These are phyloP conservation scores for Biston stratarius DNA, from an alignment of 2,888 invertebrate species.

Conservation along the genomic window DNA sequence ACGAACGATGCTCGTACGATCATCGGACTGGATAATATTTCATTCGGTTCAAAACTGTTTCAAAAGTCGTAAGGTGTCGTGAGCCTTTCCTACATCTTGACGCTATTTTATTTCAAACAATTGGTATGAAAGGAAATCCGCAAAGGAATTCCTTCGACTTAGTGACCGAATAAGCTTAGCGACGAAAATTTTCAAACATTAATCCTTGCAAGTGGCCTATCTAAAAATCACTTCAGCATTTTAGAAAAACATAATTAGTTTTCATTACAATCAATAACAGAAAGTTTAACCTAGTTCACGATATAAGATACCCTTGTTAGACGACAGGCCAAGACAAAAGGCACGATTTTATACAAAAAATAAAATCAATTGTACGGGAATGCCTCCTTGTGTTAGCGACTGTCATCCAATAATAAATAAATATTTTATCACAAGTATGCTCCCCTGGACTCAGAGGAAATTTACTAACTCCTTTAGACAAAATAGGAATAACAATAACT, in stretches of 20 bases:
- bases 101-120: constrained; percentile 29
- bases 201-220: constrained; percentile 73
- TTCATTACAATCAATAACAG: constrained; percentile 63
- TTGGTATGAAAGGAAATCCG: constrained; percentile 23
- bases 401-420: constrained; percentile 81
- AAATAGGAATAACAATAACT: constrained; percentile 53
- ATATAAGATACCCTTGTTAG: constrained; percentile 78
- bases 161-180: constrained; percentile 42
- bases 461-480: constrained; percentile 56
- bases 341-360: constrained; percentile 85
- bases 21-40: constrained; percentile 66
- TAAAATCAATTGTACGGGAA: constrained; percentile 84
- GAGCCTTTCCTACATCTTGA: constrained; percentile 2
- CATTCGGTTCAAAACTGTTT: constrained; percentile 14
- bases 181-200: constrained; percentile 59
- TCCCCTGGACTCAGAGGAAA: constrained; percentile 65
- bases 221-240: constrained; percentile 72
- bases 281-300: constrained; percentile 74
- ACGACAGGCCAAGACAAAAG: constrained; percentile 86
- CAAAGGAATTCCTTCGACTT: constrained; percentile 42
- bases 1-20: constrained; percentile 63
- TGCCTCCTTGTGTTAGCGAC: constrained; percentile 83
- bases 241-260: constrained; percentile 83
- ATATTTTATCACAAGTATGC: constrained; percentile 80
- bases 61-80: constrained; percentile 2